phyloP scores from a whole-genome alignment of 2,797 vertebrate species.

The Argentina silus region DNA sequence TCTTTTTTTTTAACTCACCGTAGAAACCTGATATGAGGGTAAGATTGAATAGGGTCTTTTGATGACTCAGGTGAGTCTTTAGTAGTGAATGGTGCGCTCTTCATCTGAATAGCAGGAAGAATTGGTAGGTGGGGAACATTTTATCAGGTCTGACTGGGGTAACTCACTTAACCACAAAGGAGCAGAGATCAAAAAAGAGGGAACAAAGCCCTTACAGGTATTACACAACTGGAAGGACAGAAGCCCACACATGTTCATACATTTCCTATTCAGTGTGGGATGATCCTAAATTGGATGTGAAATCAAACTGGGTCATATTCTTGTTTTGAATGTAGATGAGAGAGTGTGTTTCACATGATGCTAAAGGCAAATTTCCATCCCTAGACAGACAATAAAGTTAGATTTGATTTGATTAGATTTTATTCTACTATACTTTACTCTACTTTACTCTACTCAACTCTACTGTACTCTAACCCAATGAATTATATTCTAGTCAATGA shows the following conservation, averaged over 20 bases:
- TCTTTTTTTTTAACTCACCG: background rate
- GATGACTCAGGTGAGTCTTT: slow-evolving; percentile 37
- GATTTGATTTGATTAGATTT: too few species aligned
- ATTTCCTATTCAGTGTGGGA: background rate
- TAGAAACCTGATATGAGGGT: slow-evolving; percentile 33
- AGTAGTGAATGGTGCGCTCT: slow-evolving; percentile 26
- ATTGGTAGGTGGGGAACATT: slow-evolving; percentile 60
- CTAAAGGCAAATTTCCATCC: too few species aligned
- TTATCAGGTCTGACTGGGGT: slow-evolving; percentile 50
- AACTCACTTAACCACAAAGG: slow-evolving; percentile 39
- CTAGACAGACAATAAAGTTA: too few species aligned
- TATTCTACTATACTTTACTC: too few species aligned
- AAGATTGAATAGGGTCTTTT: slow-evolving; percentile 39
- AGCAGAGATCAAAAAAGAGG: slow-evolving; percentile 59
- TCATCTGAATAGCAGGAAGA: slow-evolving; percentile 37
- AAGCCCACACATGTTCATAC: background rate
- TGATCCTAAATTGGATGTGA: background rate
- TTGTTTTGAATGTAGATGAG: background rate
- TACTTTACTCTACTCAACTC: too few species aligned
- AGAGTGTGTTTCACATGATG: background rate
- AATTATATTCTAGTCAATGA: too few species aligned
- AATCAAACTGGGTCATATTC: background rate
- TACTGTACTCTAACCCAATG: too few species aligned
- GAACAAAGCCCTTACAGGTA: slow-evolving; percentile 27
- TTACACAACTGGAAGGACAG: background rate